phyloP scores from a whole-genome alignment of 2,888 invertebrate species.

The Dryococelus australis region DNA sequence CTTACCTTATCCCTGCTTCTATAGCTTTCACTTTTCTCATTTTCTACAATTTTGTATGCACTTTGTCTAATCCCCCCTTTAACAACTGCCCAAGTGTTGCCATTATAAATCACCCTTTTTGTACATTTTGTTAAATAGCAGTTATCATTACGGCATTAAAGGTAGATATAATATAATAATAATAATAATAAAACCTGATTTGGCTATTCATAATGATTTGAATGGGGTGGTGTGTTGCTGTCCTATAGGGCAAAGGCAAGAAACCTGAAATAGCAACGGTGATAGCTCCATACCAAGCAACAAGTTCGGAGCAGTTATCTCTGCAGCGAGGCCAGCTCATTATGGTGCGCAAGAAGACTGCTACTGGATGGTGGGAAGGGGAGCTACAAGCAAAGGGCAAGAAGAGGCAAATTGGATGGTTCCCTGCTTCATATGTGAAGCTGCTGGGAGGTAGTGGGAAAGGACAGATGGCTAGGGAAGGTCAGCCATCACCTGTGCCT shows the following conservation, averaged over 20 bases:
- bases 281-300: slow-evolving; percentile 90
- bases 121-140: too few species aligned
- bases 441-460: slow-evolving; percentile 67
- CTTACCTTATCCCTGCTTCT: too few species aligned
- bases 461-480: slow-evolving; percentile 51
- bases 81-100: too few species aligned
- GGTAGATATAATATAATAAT: too few species aligned
- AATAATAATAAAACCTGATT: too few species aligned
- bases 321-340: slow-evolving; percentile 91
- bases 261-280: slow-evolving; percentile 95
- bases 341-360: slow-evolving; percentile 95
- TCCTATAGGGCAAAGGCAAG: slow-evolving; percentile 63
- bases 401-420: slow-evolving; percentile 96
- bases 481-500: slow-evolving; percentile 28
- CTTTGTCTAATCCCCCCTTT: too few species aligned
- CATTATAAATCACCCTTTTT: too few species aligned
- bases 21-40: too few species aligned
- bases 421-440: slow-evolving; percentile 98
- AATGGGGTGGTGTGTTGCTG: not conserved
- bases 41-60: too few species aligned
- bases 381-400: slow-evolving; percentile 88
- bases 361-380: slow-evolving; percentile 99
- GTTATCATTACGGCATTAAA: too few species aligned
- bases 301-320: slow-evolving; percentile 90
- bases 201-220: too few species aligned